These are phyloP conservation scores for Cyclina sinensis DNA, from an alignment of 1,140 invertebrate species.

Conservation along the genomic window DNA sequence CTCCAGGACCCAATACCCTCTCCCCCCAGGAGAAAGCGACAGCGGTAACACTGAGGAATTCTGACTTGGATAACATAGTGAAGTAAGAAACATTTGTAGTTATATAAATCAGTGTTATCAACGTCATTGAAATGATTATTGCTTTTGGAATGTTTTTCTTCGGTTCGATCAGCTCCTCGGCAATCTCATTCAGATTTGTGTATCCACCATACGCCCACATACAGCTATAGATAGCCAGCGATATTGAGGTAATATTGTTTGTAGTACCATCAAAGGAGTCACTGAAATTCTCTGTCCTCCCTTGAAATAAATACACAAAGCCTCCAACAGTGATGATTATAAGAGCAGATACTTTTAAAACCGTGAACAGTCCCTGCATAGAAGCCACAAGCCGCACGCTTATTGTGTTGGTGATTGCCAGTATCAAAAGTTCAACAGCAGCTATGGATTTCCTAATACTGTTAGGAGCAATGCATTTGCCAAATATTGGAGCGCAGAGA, in stretches of 20 bases:
- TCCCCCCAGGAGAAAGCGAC: slow-evolving; percentile 50
- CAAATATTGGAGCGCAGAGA: slow-evolving; percentile 59
- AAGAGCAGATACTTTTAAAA: slow-evolving; percentile 12
- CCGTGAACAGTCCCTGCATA: slow-evolving; percentile 37
- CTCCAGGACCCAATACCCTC: background rate
- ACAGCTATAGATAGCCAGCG: slow-evolving; percentile 53
- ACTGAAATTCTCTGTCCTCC: slow-evolving; percentile 7
- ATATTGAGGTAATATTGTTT: slow-evolving; percentile 11
- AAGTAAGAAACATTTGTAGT: slow-evolving; percentile 56
- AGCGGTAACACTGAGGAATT: slow-evolving; percentile 10
- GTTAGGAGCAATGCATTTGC: slow-evolving; percentile 47
- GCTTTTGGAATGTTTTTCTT: slow-evolving; percentile 53
- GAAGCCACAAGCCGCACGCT: slow-evolving; percentile 36
- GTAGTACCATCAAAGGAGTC: slow-evolving; percentile 49
- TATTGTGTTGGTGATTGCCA: slow-evolving; percentile 46
- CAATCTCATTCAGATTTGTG: slow-evolving; percentile 44
- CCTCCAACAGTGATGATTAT: slow-evolving; percentile 37
- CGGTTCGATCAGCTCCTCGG: slow-evolving; percentile 53
- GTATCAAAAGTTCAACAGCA: slow-evolving; percentile 25
- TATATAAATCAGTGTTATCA: slow-evolving; percentile 45
- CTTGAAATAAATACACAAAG: slow-evolving; percentile 5
- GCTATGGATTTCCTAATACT: slow-evolving; percentile 50
- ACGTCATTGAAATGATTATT: slow-evolving; percentile 36
- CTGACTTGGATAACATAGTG: slow-evolving; percentile 2
- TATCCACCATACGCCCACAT: slow-evolving; percentile 64